These are phyloP conservation scores for Equus przewalskii DNA, from an alignment of 2,113 vertebrate species.

Conservation along the genomic window DNA sequence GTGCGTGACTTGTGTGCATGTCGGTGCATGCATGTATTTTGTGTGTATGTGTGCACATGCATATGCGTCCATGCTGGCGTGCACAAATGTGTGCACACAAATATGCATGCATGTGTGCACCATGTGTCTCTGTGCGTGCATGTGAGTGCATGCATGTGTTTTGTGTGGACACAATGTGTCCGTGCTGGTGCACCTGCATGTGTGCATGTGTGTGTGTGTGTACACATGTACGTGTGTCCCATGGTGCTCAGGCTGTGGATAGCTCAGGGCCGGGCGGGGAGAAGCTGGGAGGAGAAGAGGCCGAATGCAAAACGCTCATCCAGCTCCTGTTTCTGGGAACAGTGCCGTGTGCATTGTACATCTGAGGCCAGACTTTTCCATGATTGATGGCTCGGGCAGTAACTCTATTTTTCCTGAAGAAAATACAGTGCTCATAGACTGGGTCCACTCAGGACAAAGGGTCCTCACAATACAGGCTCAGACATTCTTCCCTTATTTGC, in stretches of 20 bases:
- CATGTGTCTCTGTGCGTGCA: neutral
- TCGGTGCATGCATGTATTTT: neutral
- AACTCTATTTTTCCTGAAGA: neutral
- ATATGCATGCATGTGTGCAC: too few relatives aligned
- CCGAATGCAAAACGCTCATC: fast-evolving
- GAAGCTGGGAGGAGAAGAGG: neutral
- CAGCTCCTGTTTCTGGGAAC: neutral
- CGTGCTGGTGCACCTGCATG: too few relatives aligned
- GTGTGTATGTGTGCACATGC: too few relatives aligned
- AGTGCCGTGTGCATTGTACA: fast-evolving
- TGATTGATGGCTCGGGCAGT: neutral
- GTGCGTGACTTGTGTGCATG: fast-evolving
- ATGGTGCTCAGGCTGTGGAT: neutral
- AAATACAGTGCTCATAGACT: neutral
- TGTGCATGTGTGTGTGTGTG: fast-evolving
- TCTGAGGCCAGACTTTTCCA: neutral
- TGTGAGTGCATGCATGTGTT: fast-evolving
- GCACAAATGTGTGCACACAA: neutral
- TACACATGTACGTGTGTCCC: too few relatives aligned
- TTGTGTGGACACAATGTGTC: neutral
- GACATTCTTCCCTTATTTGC: neutral
- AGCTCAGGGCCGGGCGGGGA: neutral
- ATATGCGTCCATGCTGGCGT: too few relatives aligned
- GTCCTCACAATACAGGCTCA: fast-evolving
- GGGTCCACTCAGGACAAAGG: neutral